Conservation (phyloP, 2,888 invertebrate species). For the Entomobrya multifasciata region DNA sequence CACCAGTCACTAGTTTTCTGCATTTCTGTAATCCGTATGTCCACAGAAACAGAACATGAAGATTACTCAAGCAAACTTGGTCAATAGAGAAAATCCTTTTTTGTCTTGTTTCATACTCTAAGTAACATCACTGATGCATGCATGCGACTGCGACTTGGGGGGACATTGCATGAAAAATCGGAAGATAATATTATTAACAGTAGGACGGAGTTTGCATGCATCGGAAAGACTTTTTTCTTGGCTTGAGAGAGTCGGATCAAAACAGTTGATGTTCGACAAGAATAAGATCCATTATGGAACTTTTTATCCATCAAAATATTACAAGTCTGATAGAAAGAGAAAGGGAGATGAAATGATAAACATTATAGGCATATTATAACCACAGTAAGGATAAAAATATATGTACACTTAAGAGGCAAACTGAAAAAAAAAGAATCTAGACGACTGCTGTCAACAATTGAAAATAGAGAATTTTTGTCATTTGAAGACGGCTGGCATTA, state of each 20-base stretch:
- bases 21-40: too few relatives aligned
- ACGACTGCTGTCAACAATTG: background rate
- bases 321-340: background rate
- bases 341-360: background rate
- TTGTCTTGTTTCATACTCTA: background rate
- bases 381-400: background rate
- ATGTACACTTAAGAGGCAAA: too few relatives aligned
- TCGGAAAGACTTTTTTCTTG: background rate
- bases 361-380: background rate
- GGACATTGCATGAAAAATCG: background rate
- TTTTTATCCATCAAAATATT: conserved; percentile 36
- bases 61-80: background rate
- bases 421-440: too few relatives aligned
- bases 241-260: background rate
- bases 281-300: conserved; percentile 27
- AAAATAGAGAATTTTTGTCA: conserved; percentile 1
- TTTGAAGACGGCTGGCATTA: too few relatives aligned
- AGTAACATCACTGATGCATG: background rate
- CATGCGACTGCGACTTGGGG: background rate
- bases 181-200: background rate
- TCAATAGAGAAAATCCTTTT: background rate
- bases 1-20: too few relatives aligned
- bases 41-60: too few relatives aligned
- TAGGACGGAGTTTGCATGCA: background rate
- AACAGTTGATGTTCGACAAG: conserved; percentile 12